Base-by-base conservation (phyloP, 2,113 vertebrate species). In the Eidolon helvum region DNA sequence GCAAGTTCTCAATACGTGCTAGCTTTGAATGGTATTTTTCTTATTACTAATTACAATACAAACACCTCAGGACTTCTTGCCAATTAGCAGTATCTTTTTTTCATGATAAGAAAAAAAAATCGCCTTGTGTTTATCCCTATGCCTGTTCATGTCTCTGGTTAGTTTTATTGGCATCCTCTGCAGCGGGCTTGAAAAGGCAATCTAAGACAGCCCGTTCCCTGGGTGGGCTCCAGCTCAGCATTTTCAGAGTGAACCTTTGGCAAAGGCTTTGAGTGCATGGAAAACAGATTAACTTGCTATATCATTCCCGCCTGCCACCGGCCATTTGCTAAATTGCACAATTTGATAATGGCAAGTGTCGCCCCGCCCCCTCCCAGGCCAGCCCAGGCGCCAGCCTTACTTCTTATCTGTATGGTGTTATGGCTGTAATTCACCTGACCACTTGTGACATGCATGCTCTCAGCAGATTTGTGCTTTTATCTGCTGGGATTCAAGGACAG, bases 311-410 rank as follows among this genome's bases (percentile, higher is more conserved):
- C 85, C 79, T 68, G 90, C 88, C 74, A 61, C 95, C 1, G 19
- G 45, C 83, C 87, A 72, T 95, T 61, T 85, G 95, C 94, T 95
- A 85, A 95, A 74, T 10, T 55, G 92, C 91, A 95, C 45, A 40
- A 69, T 88, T 95, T 91, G 95, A 96, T 95, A 92, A 95, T 8
- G 65, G 79, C 0, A 21, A 65, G 68, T 65, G 79, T 53, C 74
- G 74, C 72, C n/a, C 35, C 0, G 33, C 10, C 38, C 66, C 5
- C 21, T 82, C 45, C 50, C 8, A 68, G 90, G 19, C 7, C 43
- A 12, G 40, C 53, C 72, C 30, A 38, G 92, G 95, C 53, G 57
- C 92, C 94, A 95, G 90, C 33, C 74, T 19, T 0, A 16, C 38
- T 33, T 43, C 91, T 97, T 96, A 96, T 96, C 96, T 72, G 0